Evolutionary conservation across 2,888 invertebrate species (phyloP).

Genomic region (Alcis repandata): DNA sequence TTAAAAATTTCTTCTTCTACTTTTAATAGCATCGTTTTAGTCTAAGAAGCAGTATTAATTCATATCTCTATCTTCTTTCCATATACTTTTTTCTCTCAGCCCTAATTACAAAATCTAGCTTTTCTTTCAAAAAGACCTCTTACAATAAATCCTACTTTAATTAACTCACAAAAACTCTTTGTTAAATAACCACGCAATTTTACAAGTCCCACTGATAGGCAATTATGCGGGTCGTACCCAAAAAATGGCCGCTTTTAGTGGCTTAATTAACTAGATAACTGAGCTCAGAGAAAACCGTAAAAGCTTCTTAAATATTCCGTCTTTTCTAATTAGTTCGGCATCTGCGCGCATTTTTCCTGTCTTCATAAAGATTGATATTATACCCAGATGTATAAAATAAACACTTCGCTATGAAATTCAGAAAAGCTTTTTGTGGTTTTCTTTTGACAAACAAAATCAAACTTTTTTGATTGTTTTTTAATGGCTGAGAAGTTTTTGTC

Average conservation of each 20-base stretch:
- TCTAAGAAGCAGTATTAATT: too few relatives aligned
- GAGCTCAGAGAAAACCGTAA: slow-evolving; percentile 11
- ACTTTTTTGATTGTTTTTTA: too few relatives aligned
- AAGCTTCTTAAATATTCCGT: slow-evolving; percentile 16
- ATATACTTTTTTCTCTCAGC: too few relatives aligned
- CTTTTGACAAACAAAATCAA: not conserved
- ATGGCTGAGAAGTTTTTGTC: too few relatives aligned
- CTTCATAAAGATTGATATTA: not conserved
- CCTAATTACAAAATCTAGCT: not conserved
- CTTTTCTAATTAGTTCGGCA: slow-evolving; percentile 19
- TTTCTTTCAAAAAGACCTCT: not conserved
- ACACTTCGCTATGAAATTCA: not conserved
- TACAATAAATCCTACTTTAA: not conserved
- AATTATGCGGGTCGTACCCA: slow-evolving; percentile 12
- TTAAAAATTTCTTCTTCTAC: not conserved
- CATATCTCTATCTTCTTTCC: too few relatives aligned
- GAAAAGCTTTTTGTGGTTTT: not conserved
- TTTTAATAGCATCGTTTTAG: too few relatives aligned
- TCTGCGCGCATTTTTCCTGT: not conserved
- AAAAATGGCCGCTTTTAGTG: slow-evolving; percentile 11
- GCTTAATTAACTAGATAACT: slow-evolving; percentile 24
- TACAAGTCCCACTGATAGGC: not conserved
- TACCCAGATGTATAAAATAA: not conserved
- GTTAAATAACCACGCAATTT: slow-evolving; percentile 8
- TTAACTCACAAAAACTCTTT: slow-evolving; percentile 3